phyloP scores from a whole-genome alignment of 2,113 vertebrate species.

The Anolis sagrei region DNA sequence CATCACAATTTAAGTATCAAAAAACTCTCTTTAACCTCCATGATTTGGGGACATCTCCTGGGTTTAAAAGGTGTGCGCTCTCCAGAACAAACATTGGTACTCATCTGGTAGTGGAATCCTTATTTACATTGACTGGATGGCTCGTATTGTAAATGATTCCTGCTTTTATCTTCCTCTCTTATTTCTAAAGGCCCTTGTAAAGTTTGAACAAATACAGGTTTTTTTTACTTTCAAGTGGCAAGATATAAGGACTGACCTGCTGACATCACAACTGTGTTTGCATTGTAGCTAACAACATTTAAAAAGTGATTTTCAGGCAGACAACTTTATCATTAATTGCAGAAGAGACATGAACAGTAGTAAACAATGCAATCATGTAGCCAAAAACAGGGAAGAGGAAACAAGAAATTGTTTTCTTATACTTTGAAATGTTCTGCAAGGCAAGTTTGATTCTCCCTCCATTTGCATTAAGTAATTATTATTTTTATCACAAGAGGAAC shows the following conservation, averaged over 20 bases:
- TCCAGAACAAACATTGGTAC: slow-evolving; percentile 29
- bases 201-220: slow-evolving; percentile 58
- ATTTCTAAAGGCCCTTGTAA: slow-evolving; percentile 49
- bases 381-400: slow-evolving; percentile 16
- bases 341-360: slow-evolving; percentile 12
- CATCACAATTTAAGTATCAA: background rate
- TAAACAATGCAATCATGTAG: background rate
- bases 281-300: slow-evolving; percentile 40
- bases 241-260: slow-evolving; percentile 38
- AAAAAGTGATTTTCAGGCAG: slow-evolving; percentile 16
- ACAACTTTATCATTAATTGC: slow-evolving; percentile 36
- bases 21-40: background rate
- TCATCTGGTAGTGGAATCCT: slow-evolving; percentile 36
- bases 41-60: background rate
- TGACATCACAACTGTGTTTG: slow-evolving; percentile 47
- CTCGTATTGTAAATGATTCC: slow-evolving; percentile 50
- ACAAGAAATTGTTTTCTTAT: background rate
- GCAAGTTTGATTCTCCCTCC: background rate
- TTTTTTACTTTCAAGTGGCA: slow-evolving; percentile 24
- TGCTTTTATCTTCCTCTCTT: slow-evolving; percentile 58
- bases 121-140: slow-evolving; percentile 55
- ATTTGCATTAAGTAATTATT: background rate
- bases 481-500: background rate
- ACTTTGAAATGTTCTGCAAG: background rate
- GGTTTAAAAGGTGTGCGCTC: background rate